Conservation (phyloP, 2,888 invertebrate genomes). For the Podotricha telesiphe region DNA sequence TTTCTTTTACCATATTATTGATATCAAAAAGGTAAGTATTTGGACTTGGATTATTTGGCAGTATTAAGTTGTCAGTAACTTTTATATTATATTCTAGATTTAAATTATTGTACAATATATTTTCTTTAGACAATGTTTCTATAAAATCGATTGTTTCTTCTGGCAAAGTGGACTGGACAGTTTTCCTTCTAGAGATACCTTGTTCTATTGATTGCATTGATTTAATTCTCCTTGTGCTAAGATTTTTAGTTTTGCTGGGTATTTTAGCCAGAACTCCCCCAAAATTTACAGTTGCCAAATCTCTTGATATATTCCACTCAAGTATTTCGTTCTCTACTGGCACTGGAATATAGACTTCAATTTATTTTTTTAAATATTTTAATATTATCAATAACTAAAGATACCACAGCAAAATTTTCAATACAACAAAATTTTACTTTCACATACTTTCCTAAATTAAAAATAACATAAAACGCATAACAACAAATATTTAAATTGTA, state of each 20-base stretch:
- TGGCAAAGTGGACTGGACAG: slow-evolving; percentile 34
- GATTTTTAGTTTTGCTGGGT: slow-evolving; percentile 52
- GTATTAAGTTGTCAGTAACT: slow-evolving; percentile 53
- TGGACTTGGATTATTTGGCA: slow-evolving; percentile 41
- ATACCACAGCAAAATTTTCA: too few species aligned
- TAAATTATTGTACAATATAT: slow-evolving; percentile 50
- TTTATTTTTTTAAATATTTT: too few species aligned
- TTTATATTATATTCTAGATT: slow-evolving; percentile 53
- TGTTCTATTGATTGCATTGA: slow-evolving; percentile 53
- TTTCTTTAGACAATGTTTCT: slow-evolving; percentile 51
- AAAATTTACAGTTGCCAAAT: slow-evolving; percentile 34
- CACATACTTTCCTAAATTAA: too few species aligned
- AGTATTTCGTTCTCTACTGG: slow-evolving; percentile 47
- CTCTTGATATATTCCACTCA: slow-evolving; percentile 65
- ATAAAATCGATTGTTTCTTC: slow-evolving; percentile 45
- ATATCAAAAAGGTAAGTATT: slow-evolving; percentile 61
- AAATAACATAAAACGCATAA: too few species aligned
- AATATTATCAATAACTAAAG: too few species aligned
- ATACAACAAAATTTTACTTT: too few species aligned
- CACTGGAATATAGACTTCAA: slow-evolving; percentile 22
- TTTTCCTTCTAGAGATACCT: slow-evolving; percentile 47
- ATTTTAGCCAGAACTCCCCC: slow-evolving; percentile 42
- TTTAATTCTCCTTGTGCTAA: slow-evolving; percentile 51
- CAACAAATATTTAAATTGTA: too few species aligned
- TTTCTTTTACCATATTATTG: slow-evolving; percentile 58